Conservation (phyloP, 53 echinoderm and acorn worm species). For the Luidia sarsii region DNA sequence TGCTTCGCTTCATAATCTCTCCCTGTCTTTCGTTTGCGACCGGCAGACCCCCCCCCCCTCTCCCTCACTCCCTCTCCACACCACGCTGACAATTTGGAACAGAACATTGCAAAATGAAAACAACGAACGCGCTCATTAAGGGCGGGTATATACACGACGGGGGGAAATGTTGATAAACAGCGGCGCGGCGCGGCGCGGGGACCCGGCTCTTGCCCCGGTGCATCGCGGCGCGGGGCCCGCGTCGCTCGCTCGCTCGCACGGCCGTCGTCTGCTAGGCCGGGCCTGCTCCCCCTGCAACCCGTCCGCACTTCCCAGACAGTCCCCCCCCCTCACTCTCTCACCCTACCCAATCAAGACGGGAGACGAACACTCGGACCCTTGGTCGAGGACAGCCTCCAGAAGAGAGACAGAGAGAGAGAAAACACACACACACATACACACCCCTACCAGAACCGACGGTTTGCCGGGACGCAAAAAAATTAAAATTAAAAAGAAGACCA, state of each 20-base stretch:
- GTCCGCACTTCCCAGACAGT: not conserved
- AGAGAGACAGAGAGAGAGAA: not conserved
- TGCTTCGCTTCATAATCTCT: too few relatives aligned
- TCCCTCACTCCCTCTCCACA: not conserved
- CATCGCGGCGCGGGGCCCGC: too few relatives aligned
- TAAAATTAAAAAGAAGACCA: not conserved
- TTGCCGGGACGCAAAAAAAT: not conserved
- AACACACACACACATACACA: too few relatives aligned
- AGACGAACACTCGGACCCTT: not conserved
- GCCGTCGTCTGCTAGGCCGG: not conserved
- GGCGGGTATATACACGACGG: constrained; percentile 4
- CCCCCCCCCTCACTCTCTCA: not conserved
- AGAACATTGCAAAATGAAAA: constrained; percentile 14
- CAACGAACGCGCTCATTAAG: not conserved
- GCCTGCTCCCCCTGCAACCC: not conserved
- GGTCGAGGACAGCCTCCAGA: too few relatives aligned
- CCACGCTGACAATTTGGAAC: constrained; percentile 5
- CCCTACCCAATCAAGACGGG: constrained; percentile 27
- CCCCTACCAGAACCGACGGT: too few relatives aligned
- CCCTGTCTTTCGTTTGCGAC: too few relatives aligned
- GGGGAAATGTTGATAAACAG: constrained; percentile 32
- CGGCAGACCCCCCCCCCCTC: not conserved
- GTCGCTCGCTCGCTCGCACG: too few relatives aligned
- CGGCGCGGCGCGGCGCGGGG: too few relatives aligned
- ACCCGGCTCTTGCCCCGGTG: too few relatives aligned